A percentile compares a stretch with the other conserved stretches of the same genome.
These are phyloP conservation scores for Rhizomys pruinosus DNA, from an alignment of 2,113 vertebrate genomes.

Conservation along the genomic window DNA sequence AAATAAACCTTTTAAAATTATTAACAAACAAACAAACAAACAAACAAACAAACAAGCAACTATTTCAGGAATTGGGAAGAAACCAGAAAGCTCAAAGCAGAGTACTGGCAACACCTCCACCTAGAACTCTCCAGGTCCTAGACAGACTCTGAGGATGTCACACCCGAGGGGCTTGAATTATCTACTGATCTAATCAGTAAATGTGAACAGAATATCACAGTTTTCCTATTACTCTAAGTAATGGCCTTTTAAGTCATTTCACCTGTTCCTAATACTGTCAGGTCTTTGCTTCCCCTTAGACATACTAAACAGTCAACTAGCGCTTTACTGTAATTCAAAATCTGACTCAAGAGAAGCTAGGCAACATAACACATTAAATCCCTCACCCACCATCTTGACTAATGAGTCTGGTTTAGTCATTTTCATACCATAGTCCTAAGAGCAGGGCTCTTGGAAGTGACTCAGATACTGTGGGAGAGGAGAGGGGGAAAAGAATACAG, in stretches of 20 bases:
- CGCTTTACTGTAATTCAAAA: background rate
- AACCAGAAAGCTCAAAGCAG: background rate
- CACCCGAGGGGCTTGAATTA: background rate
- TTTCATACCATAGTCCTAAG: background rate
- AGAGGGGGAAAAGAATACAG: background rate
- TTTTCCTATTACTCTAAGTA: slow-evolving; percentile 7
- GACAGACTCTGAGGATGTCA: background rate
- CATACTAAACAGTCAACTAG: background rate
- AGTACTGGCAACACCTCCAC: background rate
- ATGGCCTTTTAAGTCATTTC: background rate
- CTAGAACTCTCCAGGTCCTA: background rate
- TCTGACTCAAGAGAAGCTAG: background rate
- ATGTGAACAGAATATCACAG: background rate
- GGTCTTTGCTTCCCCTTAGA: background rate
- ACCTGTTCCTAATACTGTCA: background rate
- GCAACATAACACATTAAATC: background rate
- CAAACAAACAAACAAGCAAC: too few relatives aligned
- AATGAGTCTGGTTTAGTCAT: background rate
- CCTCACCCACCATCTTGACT: background rate
- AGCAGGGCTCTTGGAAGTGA: background rate
- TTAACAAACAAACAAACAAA: too few relatives aligned
- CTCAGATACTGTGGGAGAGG: background rate
- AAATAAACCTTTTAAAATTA: too few relatives aligned
- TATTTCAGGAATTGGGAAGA: slow-evolving; percentile 29
- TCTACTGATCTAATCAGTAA: background rate